Evolutionary conservation across 2,113 vertebrate genomes (phyloP).

Genomic region (Elaphurus davidianus): DNA sequence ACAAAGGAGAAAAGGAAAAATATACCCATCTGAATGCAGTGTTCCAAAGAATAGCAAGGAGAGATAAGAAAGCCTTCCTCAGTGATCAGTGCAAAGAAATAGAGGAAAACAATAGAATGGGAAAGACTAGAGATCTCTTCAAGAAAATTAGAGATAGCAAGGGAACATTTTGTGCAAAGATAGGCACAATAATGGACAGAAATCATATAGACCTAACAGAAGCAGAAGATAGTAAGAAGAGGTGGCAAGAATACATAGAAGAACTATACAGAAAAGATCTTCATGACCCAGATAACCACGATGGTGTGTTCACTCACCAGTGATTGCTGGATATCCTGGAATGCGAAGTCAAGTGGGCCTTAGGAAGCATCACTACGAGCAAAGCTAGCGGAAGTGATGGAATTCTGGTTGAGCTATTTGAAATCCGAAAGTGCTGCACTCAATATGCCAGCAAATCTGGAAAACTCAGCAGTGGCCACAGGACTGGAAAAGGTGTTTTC

Average conservation of each 20-base stretch:
- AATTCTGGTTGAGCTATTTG: neutral
- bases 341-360: neutral
- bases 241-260: neutral
- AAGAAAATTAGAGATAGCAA: neutral
- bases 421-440: neutral
- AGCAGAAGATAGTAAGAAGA: neutral
- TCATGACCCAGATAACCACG: neutral
- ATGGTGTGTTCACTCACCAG: neutral
- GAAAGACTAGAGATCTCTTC: neutral
- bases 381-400: neutral
- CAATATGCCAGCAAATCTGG: neutral
- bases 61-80: neutral
- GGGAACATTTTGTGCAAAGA: neutral
- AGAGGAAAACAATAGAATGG: neutral
- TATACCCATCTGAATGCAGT: neutral
- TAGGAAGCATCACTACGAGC: rapidly evolving
- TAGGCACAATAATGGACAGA: neutral
- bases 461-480: neutral
- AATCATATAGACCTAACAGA: neutral
- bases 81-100: neutral
- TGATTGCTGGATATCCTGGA: neutral
- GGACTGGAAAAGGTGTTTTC: neutral
- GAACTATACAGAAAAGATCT: neutral
- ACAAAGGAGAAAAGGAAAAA: neutral
- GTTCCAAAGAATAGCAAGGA: neutral